Base-by-base conservation (phyloP, 2,888 invertebrate genomes). In the Strigamia maritima region DNA sequence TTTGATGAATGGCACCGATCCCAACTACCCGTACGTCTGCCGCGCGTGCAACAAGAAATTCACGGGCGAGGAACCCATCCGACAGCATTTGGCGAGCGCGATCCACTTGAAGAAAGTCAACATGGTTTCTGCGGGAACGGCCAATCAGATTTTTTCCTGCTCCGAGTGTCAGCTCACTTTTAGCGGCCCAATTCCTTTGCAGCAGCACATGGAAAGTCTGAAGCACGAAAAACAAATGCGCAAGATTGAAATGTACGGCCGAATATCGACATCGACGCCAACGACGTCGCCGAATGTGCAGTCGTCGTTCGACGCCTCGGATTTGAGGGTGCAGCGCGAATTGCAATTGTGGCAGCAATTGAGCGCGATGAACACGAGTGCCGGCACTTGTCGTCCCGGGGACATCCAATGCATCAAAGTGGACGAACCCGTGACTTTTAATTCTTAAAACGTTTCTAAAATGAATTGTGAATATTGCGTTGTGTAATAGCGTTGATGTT, bases 201-300 rank as follows among this genome's bases (percentile, higher is more conserved):
- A 28, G 12, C 26, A 75, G 3, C 75, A 75, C 35, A 28, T 75
- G 35, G 75, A 75, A 7, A 75, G 75, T 75, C 19, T 14, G 26
- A 75, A 75, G 14, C 75, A 75, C 26, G 75, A 19, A n/a, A 75
- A 75, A 35, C 40, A 40, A 12, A 40, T 40, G 40, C 40, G 40
- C 14, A 40, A 40, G 16, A 40, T 40, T 12, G 14, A 40, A 12
- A 10, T 40, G 10, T 40, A 6, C 16, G 40, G 40, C 10, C 10
- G 16, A 3, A 12, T 31, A 7, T 2, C 31, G 31, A 31, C 31
- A 7, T 2, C 31, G 31, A 31, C 31, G 31, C 3, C 3, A 31
- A 31, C 3, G 2, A 2, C 40, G 40, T 6, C 2, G 12, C 40
- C 40, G 40, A 31, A 7, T 7, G 31, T 7, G 3, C 31, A 31